Evolutionary conservation across 1,140 invertebrate species (phyloP), one percentile per base, ranked within the genome.

Genomic region (Globodera ellingtonae): DNA sequence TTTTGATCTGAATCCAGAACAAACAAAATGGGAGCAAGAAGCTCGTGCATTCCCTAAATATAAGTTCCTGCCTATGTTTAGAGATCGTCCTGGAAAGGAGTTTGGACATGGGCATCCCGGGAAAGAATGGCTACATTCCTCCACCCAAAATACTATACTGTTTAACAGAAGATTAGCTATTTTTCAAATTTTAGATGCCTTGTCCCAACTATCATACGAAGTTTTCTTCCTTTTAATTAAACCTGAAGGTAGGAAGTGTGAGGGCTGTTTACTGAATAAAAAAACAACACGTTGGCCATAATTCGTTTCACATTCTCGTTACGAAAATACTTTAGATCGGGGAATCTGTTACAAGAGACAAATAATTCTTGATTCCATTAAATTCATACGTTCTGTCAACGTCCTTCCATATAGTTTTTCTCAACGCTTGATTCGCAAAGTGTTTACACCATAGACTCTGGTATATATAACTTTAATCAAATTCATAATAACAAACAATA

Each of bases 1-100:
- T 93, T 92, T 80, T 93, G 92, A 89, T 94, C 94, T 84, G 91
- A 92, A 86, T 93, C 92, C 35, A 94, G 89, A 6, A 94, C 93
- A 88, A 93, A 94, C 59, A 94, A 90, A 62, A 94, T 88, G 0
- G 94, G 94, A 8, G 93, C 94, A 72, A 94, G 89, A 74, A 94
- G 91, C 89, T 94, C 94, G 89, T 94, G 94, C 94, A 94, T 94
- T n/a, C 94, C 94, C 91, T 93, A 87, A 82, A 77, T 44, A 84
- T 72, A 35, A 35, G 35, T 35, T 35, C 3, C 35, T 35, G 35
- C 1, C 35, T 35, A 35, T 35, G 35, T 2, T 35, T 35, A 2
- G 0, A 35, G 3, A 35, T 35, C 1, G 35, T 35, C 35, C 35
- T 0, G 35, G n/a, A n/a, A n/a, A 35, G 35, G 35, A 35, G 35